These are phyloP conservation scores for Lagopus leucura DNA, from an alignment of 2,113 vertebrate genomes.

Conservation along the genomic window DNA sequence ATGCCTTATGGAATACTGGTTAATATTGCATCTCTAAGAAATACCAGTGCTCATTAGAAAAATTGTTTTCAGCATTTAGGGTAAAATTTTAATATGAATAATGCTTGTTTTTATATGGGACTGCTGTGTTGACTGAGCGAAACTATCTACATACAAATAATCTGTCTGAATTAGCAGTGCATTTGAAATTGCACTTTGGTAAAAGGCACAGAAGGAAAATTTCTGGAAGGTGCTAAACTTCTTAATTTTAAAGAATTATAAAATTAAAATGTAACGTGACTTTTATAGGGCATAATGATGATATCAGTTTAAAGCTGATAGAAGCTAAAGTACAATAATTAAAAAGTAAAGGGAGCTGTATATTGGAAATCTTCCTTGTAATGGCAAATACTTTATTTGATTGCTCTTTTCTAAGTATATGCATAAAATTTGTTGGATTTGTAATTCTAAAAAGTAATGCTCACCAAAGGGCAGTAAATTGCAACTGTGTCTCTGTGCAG, in stretches of 20 bases:
- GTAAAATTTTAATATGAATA: not conserved
- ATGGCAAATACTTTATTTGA: not conserved
- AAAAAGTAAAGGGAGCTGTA: not conserved
- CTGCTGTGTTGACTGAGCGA: not conserved
- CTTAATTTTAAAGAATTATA: not conserved
- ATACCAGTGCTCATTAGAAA: not conserved
- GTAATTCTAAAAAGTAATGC: slow-evolving; percentile 25
- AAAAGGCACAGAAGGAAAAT: not conserved
- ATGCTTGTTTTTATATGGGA: not conserved
- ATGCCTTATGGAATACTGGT: not conserved
- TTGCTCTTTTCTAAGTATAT: not conserved
- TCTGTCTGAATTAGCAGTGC: not conserved
- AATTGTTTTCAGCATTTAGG: not conserved
- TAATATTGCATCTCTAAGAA: not conserved
- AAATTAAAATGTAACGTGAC: not conserved
- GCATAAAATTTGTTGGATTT: slow-evolving; percentile 3
- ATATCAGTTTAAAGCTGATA: not conserved
- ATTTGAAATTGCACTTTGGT: not conserved
- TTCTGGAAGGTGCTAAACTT: not conserved
- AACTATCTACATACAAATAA: not conserved
- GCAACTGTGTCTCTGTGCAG: slow-evolving; percentile 15
- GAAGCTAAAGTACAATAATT: not conserved
- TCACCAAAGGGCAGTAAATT: not conserved
- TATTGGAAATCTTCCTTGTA: not conserved
- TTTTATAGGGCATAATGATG: not conserved